Base-by-base conservation (phyloP, 1,140 invertebrate species). In the Coboldia fuscipes region DNA sequence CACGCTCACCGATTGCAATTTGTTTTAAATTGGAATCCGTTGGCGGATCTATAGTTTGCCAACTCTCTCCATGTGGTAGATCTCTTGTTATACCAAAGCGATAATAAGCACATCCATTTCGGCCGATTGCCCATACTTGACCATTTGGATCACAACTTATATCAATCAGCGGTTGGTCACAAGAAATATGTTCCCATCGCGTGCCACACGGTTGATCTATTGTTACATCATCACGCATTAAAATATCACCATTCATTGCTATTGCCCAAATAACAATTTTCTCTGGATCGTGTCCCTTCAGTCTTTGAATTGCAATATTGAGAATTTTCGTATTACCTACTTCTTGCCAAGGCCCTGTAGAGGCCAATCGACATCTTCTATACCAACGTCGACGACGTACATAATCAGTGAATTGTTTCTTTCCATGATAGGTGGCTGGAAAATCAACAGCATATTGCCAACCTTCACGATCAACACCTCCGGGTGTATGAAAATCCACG, bases 401-500 rank as follows among this genome's bases (percentile, higher is more conserved):
- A 47, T 82, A 84, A 59, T 92, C 86, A 1, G 80, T 86, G 38
- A 89, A 75, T 35, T 77, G 65, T 52, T 86, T 88, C 42, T 75
- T 70, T 0, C 69, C 68, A 52, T 90, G 85, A 55, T 84, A 92
- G 16, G 68, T 68, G 0, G 75, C 69, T 5, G 83, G 82, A 54
- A 90, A 92, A 56, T 92, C 85, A 2, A 80, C 75, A 3, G 85
- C 83, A 60, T 92, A 92, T 51, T 92, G 86, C 88, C 88, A 93
- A 3, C 86, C 86, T 42, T 90, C 81, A 36, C 67, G 65, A 56
- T 92, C 85, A 2, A 82, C 79, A 2, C 84, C 84, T n/a, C 81
- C 82, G 2, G 77, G 75, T 21, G 78, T 75, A 50, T 78, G 73
- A 50, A 81, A 90, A 55, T 92, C 85, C 9, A 89, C 66, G 41